phyloP scores from a whole-genome alignment of 2,888 invertebrate genomes.

The Eristalinus sepulchralis region DNA sequence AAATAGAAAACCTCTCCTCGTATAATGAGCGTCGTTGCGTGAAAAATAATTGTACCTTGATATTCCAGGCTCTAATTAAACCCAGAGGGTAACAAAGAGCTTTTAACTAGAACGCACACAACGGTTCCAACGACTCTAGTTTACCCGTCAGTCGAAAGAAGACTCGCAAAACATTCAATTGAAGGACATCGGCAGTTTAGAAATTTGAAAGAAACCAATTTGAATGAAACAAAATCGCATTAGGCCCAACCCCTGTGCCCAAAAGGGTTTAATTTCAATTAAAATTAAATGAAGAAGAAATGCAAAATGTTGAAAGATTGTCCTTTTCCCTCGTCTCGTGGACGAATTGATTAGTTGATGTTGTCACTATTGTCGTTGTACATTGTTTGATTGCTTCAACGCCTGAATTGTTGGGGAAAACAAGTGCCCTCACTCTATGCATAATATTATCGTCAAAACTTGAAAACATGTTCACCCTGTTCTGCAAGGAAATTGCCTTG shows the following conservation, averaged over 20 bases:
- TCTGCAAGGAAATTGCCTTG: neutral
- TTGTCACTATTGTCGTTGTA: neutral
- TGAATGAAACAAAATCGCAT: neutral
- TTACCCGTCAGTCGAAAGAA: neutral
- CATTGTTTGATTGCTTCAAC: neutral
- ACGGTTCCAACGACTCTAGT: neutral
- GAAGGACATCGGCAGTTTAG: neutral
- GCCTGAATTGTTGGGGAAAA: neutral
- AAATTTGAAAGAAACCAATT: neutral
- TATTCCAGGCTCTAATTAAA: neutral
- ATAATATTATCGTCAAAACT: neutral
- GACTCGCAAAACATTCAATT: neutral
- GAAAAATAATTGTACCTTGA: neutral
- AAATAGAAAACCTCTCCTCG: neutral
- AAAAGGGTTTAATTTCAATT: neutral
- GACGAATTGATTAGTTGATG: neutral
- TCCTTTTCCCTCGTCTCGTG: neutral
- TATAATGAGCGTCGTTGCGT: neutral
- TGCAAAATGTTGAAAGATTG: neutral
- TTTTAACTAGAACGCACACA: neutral
- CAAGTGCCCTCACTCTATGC: neutral
- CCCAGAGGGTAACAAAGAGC: neutral
- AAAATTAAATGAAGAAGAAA: neutral
- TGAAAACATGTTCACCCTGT: neutral
- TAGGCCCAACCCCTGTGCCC: neutral